These are phyloP conservation scores for Tyria jacobaeae DNA, from an alignment of 2,888 invertebrate species.

Conservation along the genomic window DNA sequence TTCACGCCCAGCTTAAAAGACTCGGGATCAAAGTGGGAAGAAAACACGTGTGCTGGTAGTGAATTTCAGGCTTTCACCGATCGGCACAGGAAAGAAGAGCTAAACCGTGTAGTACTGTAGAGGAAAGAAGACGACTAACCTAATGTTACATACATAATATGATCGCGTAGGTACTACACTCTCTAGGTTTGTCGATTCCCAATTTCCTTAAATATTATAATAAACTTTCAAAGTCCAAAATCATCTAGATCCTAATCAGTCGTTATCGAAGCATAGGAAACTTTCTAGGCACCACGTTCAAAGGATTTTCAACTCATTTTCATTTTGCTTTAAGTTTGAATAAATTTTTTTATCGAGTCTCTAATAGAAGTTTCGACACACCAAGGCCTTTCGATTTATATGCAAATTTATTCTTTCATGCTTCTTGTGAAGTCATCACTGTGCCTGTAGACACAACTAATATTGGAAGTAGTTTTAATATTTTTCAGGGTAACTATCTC, in stretches of 20 bases:
- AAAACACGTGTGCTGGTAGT: too few relatives aligned
- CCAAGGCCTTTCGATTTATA: constrained; percentile 50
- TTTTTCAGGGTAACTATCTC: not conserved
- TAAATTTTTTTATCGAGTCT: constrained; percentile 43
- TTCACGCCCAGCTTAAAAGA: too few relatives aligned
- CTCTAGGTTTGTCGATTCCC: not conserved
- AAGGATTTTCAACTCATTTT: constrained; percentile 50
- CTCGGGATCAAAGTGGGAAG: too few relatives aligned
- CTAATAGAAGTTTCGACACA: constrained; percentile 49
- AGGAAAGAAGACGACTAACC: too few relatives aligned
- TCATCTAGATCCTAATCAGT: constrained; percentile 42
- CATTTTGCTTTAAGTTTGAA: constrained; percentile 43
- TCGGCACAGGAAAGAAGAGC: too few relatives aligned
- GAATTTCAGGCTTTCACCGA: too few relatives aligned
- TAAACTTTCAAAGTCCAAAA: constrained; percentile 25
- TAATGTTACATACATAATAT: not conserved
- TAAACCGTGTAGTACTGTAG: too few relatives aligned
- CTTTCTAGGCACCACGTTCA: constrained; percentile 39
- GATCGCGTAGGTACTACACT: too few relatives aligned
- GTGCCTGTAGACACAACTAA: constrained; percentile 22
- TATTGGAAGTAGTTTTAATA: constrained; percentile 12
- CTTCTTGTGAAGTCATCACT: constrained; percentile 34
- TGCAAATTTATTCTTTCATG: constrained; percentile 45
- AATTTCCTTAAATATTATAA: too few relatives aligned
- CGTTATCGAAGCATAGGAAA: constrained; percentile 33